Evolutionary conservation across 2,113 vertebrate genomes (phyloP), one percentile per base, ranked within the genome.

Genomic region (Oxyura jamaicensis): DNA sequence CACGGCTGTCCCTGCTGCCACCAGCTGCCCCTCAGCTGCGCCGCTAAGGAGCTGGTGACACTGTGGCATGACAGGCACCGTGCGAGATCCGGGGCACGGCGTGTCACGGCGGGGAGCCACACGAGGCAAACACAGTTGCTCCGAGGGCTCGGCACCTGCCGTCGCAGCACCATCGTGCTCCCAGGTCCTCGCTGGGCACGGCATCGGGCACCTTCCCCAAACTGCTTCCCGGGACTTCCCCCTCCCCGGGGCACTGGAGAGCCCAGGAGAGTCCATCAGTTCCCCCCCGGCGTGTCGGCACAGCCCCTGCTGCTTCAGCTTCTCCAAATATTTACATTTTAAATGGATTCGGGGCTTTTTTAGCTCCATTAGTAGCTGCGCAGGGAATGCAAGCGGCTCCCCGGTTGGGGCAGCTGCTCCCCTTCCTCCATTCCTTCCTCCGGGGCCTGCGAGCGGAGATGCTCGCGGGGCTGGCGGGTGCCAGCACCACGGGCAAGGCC

Each of bases 11-110:
- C 65, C 83, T 28, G 36, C 46, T 2, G 5, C 92, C 16, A 2
- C 76, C 6, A 0, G 72, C 83, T 5, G 44, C 44, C 83, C 26
- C 81, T 48, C 90, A 78, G 93, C 96, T 67, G 74, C 26, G 36
- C 83, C 1, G 41, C 83, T 97, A 94, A 96, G 83, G 95, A 97
- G 94, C 89, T 89, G 89, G 84, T 94, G 95, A 95, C 94, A 91
- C 29, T 2, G 29, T 4, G 78, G 89, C 80, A 92, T 31, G 93
- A 44, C 72, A 91, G 76, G 67, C 76, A 6, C 73, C 6, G n/a
- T 0, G 4, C 63, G 20, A 77, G 39, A 15, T 13, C 84, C 69
- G 2, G 56, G 80, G 71, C 53, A 13, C 39, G 0, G 2, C 5
- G 17, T 46, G 55, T 58, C 81, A 71, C 2, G 0, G 66, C 13